Conservation (phyloP, 2,113 vertebrate species). For the Erinaceus europaeus region DNA sequence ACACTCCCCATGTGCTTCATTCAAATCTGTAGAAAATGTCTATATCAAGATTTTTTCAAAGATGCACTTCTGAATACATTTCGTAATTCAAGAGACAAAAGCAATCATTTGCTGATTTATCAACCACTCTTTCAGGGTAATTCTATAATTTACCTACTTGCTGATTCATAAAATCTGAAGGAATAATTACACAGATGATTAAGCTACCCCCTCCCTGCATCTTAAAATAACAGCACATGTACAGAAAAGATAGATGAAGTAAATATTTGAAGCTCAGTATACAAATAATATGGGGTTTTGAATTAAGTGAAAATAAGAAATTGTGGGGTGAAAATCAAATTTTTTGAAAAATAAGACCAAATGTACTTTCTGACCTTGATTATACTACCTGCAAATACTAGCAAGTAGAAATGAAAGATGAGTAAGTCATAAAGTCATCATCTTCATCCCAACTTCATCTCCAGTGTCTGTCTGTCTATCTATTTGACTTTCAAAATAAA, state of each 20-base stretch:
- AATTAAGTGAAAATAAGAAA: not conserved
- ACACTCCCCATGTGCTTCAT: not conserved
- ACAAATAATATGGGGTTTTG: not conserved
- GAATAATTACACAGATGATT: not conserved
- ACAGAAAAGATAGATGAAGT: not conserved
- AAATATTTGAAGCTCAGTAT: not conserved
- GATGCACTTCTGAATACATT: not conserved
- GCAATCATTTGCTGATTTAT: not conserved
- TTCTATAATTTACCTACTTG: not conserved
- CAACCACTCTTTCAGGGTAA: not conserved
- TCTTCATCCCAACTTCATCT: slow-evolving; percentile 27
- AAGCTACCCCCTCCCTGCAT: not conserved
- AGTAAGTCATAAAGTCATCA: not conserved
- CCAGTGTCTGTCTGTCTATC: slow-evolving; percentile 67
- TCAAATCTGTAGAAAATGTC: not conserved
- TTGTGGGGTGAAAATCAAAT: not conserved
- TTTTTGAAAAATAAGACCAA: not conserved
- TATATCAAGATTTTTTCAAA: not conserved
- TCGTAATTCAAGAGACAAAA: not conserved
- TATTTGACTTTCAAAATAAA: slow-evolving; percentile 75
- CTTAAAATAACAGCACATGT: not conserved
- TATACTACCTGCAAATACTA: not conserved
- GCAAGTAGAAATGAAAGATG: not conserved
- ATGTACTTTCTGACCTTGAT: not conserved
- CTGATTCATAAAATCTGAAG: slow-evolving; percentile 3